These are phyloP conservation scores for Paratrypauchen microcephalus DNA, from an alignment of 2,797 vertebrate species.

Conservation along the genomic window DNA sequence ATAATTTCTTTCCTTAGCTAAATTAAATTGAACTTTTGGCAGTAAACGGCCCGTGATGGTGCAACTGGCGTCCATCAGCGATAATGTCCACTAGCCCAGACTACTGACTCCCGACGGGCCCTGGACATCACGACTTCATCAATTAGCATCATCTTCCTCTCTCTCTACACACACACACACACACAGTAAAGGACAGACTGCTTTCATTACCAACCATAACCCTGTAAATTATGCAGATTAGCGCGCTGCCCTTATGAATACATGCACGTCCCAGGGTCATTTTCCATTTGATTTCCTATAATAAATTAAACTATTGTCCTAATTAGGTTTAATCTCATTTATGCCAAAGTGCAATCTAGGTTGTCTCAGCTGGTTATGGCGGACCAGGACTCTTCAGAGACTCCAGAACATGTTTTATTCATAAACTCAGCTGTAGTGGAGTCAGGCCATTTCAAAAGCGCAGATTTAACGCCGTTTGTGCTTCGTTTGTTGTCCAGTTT, in stretches of 20 bases:
- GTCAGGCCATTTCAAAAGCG: conserved; percentile 31
- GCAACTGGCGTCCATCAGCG: neutral
- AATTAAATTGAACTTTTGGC: neutral
- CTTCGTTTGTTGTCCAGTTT: too few species aligned
- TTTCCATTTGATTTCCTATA: neutral
- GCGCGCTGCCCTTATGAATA: neutral
- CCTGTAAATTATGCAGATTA: conserved; percentile 9
- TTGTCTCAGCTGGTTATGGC: conserved; percentile 4
- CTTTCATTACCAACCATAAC: neutral
- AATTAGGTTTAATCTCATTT: neutral
- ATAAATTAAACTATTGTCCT: neutral
- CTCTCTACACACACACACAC: conserved; percentile 23
- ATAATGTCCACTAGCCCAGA: conserved; percentile 46
- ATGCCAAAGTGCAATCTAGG: conserved; percentile 15
- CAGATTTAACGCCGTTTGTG: neutral
- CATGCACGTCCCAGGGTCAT: neutral
- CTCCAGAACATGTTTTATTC: conserved; percentile 53
- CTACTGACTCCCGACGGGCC: conserved; percentile 40
- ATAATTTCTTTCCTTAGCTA: neutral
- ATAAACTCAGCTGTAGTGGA: conserved; percentile 40
- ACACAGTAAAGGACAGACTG: conserved; percentile 1
- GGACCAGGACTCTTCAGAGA: conserved; percentile 35
- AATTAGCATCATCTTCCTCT: conserved; percentile 29
- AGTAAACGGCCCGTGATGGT: neutral
- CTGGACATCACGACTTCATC: conserved; percentile 46